Evolutionary conservation across 35 echinoderm and acorn worm species (phyloP).

Genomic region (Amphiura filiformis): DNA sequence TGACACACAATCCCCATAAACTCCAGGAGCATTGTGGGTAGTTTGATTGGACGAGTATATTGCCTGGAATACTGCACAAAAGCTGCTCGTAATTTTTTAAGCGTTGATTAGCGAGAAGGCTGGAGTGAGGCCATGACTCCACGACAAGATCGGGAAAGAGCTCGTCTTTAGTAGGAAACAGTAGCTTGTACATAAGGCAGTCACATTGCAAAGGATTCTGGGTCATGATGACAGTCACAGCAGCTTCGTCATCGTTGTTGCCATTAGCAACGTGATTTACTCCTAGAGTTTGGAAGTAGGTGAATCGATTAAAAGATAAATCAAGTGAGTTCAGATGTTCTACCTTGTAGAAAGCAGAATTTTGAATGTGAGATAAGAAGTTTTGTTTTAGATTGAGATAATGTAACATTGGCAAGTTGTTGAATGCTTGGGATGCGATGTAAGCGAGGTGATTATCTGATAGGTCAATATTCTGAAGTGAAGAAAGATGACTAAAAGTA

Average conservation of each 20-base stretch:
- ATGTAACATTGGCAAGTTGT: constrained; percentile 19
- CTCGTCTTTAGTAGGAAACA: not conserved
- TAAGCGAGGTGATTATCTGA: constrained; percentile 6
- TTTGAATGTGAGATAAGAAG: not conserved
- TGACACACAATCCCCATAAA: not conserved
- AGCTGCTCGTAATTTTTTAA: not conserved
- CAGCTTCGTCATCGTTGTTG: not conserved
- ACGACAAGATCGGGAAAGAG: not conserved
- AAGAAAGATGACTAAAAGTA: not conserved
- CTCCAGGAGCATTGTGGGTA: not conserved
- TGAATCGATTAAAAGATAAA: constrained; percentile 9
- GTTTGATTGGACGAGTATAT: not conserved
- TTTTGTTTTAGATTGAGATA: constrained; percentile 36
- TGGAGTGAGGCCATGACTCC: not conserved
- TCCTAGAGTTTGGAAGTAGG: not conserved
- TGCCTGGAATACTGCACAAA: not conserved
- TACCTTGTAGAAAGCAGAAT: constrained; percentile 38
- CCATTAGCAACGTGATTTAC: not conserved
- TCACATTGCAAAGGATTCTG: constrained; percentile 37
- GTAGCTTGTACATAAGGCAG: constrained; percentile 24
- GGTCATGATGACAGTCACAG: constrained; percentile 16
- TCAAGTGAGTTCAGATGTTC: not conserved
- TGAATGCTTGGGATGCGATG: not conserved
- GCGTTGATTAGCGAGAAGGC: not conserved
- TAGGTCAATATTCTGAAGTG: not conserved